These are phyloP conservation scores for Eurystomus glaucurus DNA, from an alignment of 2,797 vertebrate genomes.

Conservation along the genomic window DNA sequence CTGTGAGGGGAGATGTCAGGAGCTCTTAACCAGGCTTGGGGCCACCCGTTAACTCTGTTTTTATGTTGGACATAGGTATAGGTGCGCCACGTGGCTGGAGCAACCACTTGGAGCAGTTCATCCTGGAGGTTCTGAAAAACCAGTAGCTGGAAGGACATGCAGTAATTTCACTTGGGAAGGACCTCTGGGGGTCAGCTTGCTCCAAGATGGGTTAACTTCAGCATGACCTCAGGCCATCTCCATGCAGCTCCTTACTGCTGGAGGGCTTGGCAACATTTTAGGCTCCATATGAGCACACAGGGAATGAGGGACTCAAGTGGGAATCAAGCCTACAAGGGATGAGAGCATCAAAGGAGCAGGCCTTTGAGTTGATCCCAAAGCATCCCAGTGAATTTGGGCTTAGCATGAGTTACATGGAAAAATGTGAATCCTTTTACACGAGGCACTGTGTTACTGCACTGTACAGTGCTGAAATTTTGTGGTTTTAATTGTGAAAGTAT, in stretches of 20 bases:
- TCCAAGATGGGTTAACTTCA: background rate
- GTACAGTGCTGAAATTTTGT: background rate
- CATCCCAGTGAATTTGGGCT: background rate
- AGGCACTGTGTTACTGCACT: background rate
- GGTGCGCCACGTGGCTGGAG: background rate
- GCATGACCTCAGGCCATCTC: background rate
- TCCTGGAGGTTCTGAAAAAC: background rate
- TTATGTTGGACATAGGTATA: rapidly evolving
- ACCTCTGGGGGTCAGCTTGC: background rate
- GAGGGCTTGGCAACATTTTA: background rate
- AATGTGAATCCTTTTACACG: background rate
- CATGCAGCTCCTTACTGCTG: background rate
- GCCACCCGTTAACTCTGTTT: background rate
- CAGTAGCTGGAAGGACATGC: rapidly evolving
- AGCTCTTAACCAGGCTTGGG: background rate
- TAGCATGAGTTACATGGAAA: rapidly evolving
- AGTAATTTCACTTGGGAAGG: background rate
- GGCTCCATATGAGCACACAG: rapidly evolving
- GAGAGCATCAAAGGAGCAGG: background rate
- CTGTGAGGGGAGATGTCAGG: background rate
- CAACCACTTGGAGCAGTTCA: background rate
- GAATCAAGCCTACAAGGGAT: background rate
- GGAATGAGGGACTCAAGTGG: background rate
- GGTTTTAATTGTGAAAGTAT: background rate
- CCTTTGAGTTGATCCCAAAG: background rate